Base-by-base conservation (phyloP, 2,113 vertebrate species). In the Oreotrochilus melanogaster region DNA sequence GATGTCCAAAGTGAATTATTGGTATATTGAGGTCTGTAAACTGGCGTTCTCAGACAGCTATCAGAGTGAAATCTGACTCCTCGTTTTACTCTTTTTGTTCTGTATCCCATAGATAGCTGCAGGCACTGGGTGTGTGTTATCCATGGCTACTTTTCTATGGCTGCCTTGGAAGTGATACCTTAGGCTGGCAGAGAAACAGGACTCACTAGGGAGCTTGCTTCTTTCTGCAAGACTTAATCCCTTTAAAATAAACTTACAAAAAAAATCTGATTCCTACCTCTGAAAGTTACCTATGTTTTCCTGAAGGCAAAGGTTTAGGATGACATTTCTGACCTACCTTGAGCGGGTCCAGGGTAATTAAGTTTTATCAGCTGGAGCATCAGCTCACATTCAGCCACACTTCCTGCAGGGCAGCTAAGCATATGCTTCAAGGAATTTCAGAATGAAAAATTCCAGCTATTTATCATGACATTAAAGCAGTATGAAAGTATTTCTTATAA, bases 181-280 rank as follows among this genome's bases (percentile, higher is more conserved):
- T 50, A 27, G 67, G 90, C 67, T 76, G 72, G 25, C 18, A 4
- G 60, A 48, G 79, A 73, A 66, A 28, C 18, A 18, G 35, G 58
- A 65, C n/a, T 11, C 14, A 1, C 2, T 2, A 7, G 58, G 53
- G 61, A 93, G 39, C 70, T 89, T 53, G 3, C 35, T 85, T 61
- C 91, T 85, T 89, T 89, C 66, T 78, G 84, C 18, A 9, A 57
- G 70, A 50, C 37, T 87, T 87, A 95, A 57, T 82, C 54, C 48
- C 70, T 75, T 87, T 73, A 57, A 87, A 93, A 82, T 47, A 79
- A 92, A 85, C 75, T 90, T 91, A 8, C 71, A 3, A 25, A 87
- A 86, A 39, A 33, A 64, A 27, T 11, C 18, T 42, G 5, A 7
- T 72, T 81, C 48, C 35, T 67, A 6, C 39, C 33, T 11, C 35